Conservation (phyloP, 2,113 vertebrate species). For the Physeter macrocephalus region DNA sequence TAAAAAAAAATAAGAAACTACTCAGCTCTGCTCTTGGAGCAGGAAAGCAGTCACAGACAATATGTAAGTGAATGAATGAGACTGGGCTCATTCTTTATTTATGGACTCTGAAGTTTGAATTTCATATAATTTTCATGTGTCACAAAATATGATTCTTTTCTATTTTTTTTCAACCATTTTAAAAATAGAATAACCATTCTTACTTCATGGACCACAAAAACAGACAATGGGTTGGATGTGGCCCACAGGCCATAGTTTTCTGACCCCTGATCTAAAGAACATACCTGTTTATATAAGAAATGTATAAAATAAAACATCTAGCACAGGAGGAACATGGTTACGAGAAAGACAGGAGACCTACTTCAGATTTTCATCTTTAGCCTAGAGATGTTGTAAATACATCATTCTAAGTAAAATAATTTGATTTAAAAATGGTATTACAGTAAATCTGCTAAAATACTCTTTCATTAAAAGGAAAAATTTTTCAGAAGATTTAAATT, state of each 20-base stretch:
- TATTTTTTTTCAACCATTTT: neutral
- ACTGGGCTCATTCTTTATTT: neutral
- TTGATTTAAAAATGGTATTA: neutral
- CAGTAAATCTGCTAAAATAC: neutral
- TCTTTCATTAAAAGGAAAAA: neutral
- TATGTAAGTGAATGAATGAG: neutral
- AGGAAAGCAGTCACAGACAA: neutral
- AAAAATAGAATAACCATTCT: neutral
- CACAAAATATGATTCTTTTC: neutral
- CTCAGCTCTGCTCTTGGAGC: neutral
- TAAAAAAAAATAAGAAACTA: neutral
- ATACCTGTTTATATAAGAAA: neutral
- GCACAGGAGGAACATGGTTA: neutral
- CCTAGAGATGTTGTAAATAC: neutral
- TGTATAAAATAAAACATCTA: neutral
- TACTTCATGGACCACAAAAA: neutral
- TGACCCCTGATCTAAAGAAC: neutral
- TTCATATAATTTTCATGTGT: neutral
- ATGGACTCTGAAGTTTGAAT: neutral
- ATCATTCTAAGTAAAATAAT: neutral
- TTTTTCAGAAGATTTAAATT: neutral
- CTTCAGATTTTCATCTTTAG: neutral
- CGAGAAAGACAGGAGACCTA: neutral
- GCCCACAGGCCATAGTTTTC: neutral
- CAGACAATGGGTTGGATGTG: neutral